Evolutionary conservation across 1,140 invertebrate species (phyloP), one percentile per base, ranked within the genome.

Genomic region (Drosophila chauvacae): DNA sequence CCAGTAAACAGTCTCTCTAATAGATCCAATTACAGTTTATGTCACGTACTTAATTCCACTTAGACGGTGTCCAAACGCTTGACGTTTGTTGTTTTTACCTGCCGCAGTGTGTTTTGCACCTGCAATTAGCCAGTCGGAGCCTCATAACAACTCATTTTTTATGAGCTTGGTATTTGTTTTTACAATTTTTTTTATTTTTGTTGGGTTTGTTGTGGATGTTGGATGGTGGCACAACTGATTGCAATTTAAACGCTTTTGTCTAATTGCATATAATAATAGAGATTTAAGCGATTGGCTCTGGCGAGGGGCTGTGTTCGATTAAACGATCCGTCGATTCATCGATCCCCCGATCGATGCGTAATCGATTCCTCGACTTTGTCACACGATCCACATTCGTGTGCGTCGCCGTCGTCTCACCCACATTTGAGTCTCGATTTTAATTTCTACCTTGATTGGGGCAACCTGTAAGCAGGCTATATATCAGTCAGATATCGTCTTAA

Each of bases 21-120:
- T 86, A 76, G 82, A 66, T 81, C 77, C 84, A 88, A 88, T 88
- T 88, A 88, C 63, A 77, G 69, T 88, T 81, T 88, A 62, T 88
- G 84, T 88, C 84, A 88, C 84, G 84, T 88, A 88, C 80, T 88
- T 84, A 88, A 88, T 81, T 81, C 80, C 84, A 88, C 81, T 87
- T 87, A 87, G 72, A 66, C 47, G 79, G 79, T 70, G 63, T 80
- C 63, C 78, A 87, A 86, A 82, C 79, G 83, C 61, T 88, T 80
- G 30, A 68, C 65, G 66, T 87, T 75, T 69, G 53, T 62, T 59
- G 44, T 69, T 65, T 72, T 63, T 70, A 47, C 42, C 39, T 68
- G 73, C 35, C 51, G 50, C 68, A 35, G 74, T 77, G 64, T 77
- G 75, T 77, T 65, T 70, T 64, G 76, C 77, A 82, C 65, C 83